Base-by-base conservation (phyloP, 1,140 invertebrate genomes). In the Elysia chlorotica region DNA sequence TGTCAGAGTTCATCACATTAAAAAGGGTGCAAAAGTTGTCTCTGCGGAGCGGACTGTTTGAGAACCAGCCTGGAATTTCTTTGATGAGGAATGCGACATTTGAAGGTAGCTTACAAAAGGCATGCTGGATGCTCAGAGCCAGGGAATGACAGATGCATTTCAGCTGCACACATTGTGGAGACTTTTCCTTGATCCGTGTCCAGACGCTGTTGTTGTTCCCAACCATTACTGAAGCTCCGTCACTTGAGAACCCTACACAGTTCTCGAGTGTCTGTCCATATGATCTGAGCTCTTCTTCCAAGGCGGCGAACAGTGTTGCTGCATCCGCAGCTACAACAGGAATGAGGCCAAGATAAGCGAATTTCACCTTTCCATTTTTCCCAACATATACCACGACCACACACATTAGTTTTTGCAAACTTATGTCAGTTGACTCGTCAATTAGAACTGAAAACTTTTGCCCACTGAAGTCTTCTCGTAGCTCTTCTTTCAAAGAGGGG, bases 201-300 rank as follows among this genome's bases (percentile, higher is more conserved):
- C 56, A 59, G 25, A 59, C 28, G 25, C 56, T 59, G 56, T 59
- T 59, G 56, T 59, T 59, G 56, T 59, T 48, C n/a, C 41, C 41
- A 10, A 48, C 41, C 41, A 48, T 48, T 14, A n/a, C 41, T n/a
- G n/a, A 48, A 14, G 41, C 41, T n/a, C 56, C 56, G 25, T 59
- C 56, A 59, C 10, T 28, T 17, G 56, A 10, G 25, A 59, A 59
- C 19, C 56, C 17, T 17, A 59, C 28, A 25, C 56, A 59, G 6
- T 59, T 59, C 6, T 10, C 10, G 10, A 59, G 10, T 10, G 10
- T 25, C 56, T 17, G 10, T 6, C 56, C 56, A 59, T 59, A 59
- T 59, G 56, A 10, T 19, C 6, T 19, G 17, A 59, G 56, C 25
- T 59, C 56, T 59, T 10, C 56, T 28, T 59, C 28, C 56, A 59